Evolutionary conservation across 1,140 invertebrate genomes (phyloP).

Genomic region (Phymorhynchus buccinoides): DNA sequence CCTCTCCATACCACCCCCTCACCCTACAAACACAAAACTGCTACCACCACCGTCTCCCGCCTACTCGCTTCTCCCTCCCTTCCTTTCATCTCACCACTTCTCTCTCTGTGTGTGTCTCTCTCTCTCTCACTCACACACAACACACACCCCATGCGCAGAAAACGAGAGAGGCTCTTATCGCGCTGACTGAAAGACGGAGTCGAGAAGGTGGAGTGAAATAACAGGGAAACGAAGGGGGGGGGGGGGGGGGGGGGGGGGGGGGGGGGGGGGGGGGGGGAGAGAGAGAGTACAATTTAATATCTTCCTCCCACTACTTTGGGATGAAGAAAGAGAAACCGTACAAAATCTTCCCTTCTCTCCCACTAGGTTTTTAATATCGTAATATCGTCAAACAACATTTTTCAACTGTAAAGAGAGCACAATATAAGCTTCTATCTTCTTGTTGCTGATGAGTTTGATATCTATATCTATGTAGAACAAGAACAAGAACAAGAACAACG

Average conservation of each 20-base stretch:
- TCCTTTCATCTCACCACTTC: neutral
- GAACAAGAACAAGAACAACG: no score
- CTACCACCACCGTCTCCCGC: no score
- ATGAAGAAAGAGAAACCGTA: no score
- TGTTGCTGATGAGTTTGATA: no score
- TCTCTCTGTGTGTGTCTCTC: neutral
- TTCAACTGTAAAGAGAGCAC: no score
- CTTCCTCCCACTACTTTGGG: neutral
- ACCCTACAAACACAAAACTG: no score
- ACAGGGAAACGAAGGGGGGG: neutral
- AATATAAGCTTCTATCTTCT: no score
- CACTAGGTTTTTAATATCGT: no score
- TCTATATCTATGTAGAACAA: no score
- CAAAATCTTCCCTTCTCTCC: neutral
- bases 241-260: neutral
- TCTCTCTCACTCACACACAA: neutral
- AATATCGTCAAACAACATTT: no score
- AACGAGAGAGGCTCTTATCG: conserved; percentile 34
- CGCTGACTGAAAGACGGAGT: conserved; percentile 26
- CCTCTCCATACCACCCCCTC: neutral
- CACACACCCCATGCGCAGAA: conserved; percentile 19
- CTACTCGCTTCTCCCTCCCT: neutral
- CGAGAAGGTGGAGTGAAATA: neutral
- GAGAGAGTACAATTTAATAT: neutral
- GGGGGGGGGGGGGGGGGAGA: neutral